A percentile compares a stretch with the other conserved stretches of the same genome.
Evolutionary conservation across 2,888 invertebrate genomes (phyloP).

Genomic region (Xestia rhomboidea): DNA sequence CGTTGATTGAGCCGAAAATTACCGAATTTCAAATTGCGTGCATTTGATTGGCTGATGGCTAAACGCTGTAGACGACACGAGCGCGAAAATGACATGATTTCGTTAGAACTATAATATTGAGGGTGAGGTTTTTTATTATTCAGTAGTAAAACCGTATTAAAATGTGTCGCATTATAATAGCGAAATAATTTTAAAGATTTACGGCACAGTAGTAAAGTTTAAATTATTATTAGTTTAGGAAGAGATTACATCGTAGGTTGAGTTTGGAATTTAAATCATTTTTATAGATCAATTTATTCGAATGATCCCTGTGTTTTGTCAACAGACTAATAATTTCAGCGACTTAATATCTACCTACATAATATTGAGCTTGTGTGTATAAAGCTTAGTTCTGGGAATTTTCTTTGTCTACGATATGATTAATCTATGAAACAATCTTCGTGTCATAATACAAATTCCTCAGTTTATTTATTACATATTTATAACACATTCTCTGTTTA

Average conservation of each 20-base stretch:
- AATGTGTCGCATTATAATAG: slow-evolving; percentile 53
- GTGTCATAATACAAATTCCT: slow-evolving; percentile 54
- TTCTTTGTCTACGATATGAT: slow-evolving; percentile 51
- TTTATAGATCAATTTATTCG: slow-evolving; percentile 62
- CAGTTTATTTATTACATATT: slow-evolving; percentile 58
- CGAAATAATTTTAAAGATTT: slow-evolving; percentile 68
- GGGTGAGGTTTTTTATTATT: slow-evolving; percentile 50
- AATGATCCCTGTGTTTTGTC: slow-evolving; percentile 52
- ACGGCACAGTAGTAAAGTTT: slow-evolving; percentile 61
- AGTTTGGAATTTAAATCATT: slow-evolving; percentile 56
- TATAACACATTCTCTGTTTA: slow-evolving; percentile 22
- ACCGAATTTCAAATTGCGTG: slow-evolving; percentile 62
- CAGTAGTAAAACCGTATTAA: slow-evolving; percentile 49
- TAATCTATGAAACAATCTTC: slow-evolving; percentile 44
- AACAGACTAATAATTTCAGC: slow-evolving; percentile 48
- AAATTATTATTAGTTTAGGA: slow-evolving; percentile 71
- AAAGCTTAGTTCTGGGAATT: slow-evolving; percentile 28
- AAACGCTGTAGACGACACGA: slow-evolving; percentile 45
- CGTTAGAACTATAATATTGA: slow-evolving; percentile 50
- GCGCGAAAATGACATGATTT: slow-evolving; percentile 59
- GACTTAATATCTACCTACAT: slow-evolving; percentile 23
- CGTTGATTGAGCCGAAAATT: slow-evolving; percentile 62
- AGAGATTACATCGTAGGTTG: slow-evolving; percentile 66
- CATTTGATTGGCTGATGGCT: slow-evolving; percentile 54
- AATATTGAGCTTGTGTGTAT: slow-evolving; percentile 10